Evolutionary conservation across 2,113 vertebrate genomes (phyloP).

Genomic region (Rhinopomastus cyanomelas): DNA sequence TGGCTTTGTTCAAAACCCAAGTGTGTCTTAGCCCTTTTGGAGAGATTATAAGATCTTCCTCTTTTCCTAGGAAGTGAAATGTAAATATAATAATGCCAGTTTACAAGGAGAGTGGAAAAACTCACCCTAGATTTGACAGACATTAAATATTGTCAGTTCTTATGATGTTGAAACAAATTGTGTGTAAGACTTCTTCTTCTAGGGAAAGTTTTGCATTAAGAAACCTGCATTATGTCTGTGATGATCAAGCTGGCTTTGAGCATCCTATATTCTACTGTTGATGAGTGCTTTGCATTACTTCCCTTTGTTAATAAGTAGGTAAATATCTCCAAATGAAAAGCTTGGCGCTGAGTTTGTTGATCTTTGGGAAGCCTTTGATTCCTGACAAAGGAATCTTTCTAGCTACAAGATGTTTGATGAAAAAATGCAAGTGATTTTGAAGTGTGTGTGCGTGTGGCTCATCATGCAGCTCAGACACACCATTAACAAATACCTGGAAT

Average conservation of each 20-base stretch:
- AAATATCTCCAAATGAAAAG: constrained; percentile 45
- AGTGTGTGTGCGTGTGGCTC: background rate
- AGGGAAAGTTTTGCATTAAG: background rate
- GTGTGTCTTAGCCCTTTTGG: background rate
- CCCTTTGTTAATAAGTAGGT: constrained; percentile 7
- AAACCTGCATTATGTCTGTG: background rate
- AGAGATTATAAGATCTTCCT: background rate
- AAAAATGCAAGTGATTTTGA: background rate
- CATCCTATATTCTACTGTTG: background rate
- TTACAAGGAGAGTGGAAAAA: background rate
- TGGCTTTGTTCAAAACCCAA: background rate
- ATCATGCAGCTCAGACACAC: background rate
- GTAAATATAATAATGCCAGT: background rate
- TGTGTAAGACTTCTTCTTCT: background rate
- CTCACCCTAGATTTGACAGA: background rate
- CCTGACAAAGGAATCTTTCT: background rate
- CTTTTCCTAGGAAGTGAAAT: background rate
- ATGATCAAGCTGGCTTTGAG: background rate
- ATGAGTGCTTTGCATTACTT: constrained; percentile 1
- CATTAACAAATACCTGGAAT: background rate
- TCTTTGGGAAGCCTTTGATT: constrained; percentile 44
- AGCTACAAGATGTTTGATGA: background rate
- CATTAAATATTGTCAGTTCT: background rate
- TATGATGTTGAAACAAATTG: background rate
- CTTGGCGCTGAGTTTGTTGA: constrained; percentile 1